Conservation (phyloP, 35 echinoderm and acorn worm genomes). For the Strongylocentrotus purpuratus region DNA sequence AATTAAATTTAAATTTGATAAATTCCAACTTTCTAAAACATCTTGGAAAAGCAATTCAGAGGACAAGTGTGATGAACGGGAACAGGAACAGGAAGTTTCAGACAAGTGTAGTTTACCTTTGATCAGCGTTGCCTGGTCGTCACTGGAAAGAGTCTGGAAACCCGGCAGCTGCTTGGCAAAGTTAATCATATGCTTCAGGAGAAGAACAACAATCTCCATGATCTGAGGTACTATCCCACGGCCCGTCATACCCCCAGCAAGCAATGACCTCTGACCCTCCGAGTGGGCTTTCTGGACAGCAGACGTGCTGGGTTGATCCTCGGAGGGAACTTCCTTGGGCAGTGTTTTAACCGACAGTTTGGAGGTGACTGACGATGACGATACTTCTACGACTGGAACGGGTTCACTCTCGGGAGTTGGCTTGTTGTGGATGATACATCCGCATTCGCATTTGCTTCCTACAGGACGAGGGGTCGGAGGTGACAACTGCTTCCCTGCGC, state of each 20-base stretch:
- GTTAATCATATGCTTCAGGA: constrained; percentile 82
- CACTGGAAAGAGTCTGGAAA: constrained; percentile 58
- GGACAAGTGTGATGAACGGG: too few species aligned
- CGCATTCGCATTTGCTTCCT: constrained; percentile 15
- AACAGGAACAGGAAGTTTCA: too few species aligned
- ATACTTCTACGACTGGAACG: background rate
- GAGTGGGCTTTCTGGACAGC: background rate
- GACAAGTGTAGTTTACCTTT: constrained; percentile 53
- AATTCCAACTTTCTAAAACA: too few species aligned
- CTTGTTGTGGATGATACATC: constrained; percentile 38
- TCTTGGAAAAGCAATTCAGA: too few species aligned
- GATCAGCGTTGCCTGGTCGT: constrained; percentile 82
- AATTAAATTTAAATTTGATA: too few species aligned
- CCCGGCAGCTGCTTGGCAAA: constrained; percentile 81
- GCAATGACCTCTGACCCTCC: background rate
- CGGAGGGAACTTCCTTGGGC: background rate
- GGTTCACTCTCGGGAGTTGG: background rate
- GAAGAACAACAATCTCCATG: constrained; percentile 75
- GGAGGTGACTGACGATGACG: background rate
- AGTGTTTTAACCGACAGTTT: background rate
- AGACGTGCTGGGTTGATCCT: background rate
- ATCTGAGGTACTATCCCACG: constrained; percentile 46
- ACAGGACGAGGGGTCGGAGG: background rate
- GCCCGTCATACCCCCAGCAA: background rate
- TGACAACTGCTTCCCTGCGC: background rate